Evolutionary conservation across 2,797 vertebrate species (phyloP), one percentile per base, ranked within the genome.

Genomic region (Clarias platycephalus): DNA sequence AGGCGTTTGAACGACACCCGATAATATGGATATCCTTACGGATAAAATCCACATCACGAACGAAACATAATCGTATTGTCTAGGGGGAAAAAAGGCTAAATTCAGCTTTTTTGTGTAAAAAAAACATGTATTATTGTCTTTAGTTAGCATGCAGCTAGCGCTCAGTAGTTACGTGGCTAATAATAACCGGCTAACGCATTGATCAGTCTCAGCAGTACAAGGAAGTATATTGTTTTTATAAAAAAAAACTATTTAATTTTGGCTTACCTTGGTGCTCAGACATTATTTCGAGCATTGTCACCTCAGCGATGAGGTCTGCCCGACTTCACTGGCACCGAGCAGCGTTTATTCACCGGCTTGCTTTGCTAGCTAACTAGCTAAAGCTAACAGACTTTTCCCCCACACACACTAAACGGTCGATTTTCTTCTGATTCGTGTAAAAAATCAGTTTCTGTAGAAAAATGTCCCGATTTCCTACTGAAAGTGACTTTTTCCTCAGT

Each of bases 261-360:
- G 15, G 4, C 84, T 83, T 93, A 96, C 95, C 95, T 95, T 96
- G 95, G 93, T 96, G 95, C 87, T 96, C 95, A 78, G 95, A 95
- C 95, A 96, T 96, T 94, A 96, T 95, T 93, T 94, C 95, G 85
- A 96, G 94, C 95, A 96, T 96, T 95, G 95, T 96, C 94, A 93
- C 94, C 93, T 91, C 91, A 87, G 88, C 93, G 90, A 86, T 90
- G 87, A 93, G 93, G 94, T 94, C 93, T 91, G 89, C 89, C 90
- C 90, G 66, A 85, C 85, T 85, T 94, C 90, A 91, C 91, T 92
- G 90, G 89, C 83, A 80, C 93, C 89, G 90, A 91, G 91, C 90
- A 92, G 91, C 89, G 90, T 89, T 90, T 91, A 72, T 90, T 85
- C 84, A 83, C 94, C 94, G 93, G 93, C 94, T 91, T 93, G 85